Conservation (phyloP, 2,888 invertebrate species). For the Cataglyphis cursor region DNA sequence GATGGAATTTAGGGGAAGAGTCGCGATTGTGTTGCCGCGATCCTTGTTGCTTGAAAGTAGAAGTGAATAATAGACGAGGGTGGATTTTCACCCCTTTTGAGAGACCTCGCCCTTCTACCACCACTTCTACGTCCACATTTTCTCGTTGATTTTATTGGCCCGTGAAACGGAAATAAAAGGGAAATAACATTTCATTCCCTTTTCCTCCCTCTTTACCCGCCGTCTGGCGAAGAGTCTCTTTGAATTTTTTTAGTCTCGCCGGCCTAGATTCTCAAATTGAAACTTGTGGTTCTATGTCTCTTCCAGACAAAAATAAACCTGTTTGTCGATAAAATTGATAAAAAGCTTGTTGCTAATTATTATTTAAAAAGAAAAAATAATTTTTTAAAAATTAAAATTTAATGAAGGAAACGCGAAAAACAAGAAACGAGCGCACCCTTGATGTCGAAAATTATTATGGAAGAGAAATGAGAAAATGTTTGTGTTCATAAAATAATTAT, state of each 20-base stretch:
- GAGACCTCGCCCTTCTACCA: background rate
- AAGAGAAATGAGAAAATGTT: constrained; percentile 11
- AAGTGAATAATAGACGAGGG: constrained; percentile 58
- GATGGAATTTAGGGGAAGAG: constrained; percentile 40
- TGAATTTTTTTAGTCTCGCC: constrained; percentile 61
- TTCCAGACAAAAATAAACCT: background rate
- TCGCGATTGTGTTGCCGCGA: constrained; percentile 67
- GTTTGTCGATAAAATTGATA: background rate
- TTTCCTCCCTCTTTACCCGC: constrained; percentile 2
- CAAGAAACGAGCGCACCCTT: background rate
- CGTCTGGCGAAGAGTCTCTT: constrained; percentile 59
- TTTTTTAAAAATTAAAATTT: background rate
- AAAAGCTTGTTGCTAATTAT: background rate
- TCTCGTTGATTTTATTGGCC: constrained; percentile 68
- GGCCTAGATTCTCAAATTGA: constrained; percentile 17
- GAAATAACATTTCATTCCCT: constrained; percentile 69
- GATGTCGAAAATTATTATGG: background rate
- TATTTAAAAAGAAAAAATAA: background rate
- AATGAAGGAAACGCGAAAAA: background rate
- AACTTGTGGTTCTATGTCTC: background rate
- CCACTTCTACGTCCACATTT: constrained; percentile 16
- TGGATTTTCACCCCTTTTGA: constrained; percentile 69
- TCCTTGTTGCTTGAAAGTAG: constrained; percentile 65
- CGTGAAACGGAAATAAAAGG: constrained; percentile 71
- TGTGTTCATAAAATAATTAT: background rate